phyloP scores from a whole-genome alignment of 64 coral and sea anemone species.

The Stylophora pistillata region DNA sequence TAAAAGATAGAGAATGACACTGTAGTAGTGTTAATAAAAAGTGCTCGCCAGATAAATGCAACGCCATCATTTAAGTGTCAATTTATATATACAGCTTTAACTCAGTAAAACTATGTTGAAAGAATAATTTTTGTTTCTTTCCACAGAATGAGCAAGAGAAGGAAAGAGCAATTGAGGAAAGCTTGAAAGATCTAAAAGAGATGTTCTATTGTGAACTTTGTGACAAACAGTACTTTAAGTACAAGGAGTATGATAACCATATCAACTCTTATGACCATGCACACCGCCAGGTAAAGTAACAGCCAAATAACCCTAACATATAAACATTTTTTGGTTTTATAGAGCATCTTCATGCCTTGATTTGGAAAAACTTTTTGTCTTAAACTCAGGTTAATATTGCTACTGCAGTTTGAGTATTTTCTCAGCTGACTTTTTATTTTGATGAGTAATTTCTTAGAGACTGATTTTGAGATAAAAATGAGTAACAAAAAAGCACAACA shows the following conservation, averaged over 20 bases:
- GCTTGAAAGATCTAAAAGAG: slow-evolving; percentile 93
- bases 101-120: no score
- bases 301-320: no score
- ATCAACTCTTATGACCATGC: slow-evolving; percentile 99
- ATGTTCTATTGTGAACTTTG: slow-evolving; percentile 98
- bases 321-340: not conserved
- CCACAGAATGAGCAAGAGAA: slow-evolving; percentile 91
- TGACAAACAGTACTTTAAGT: slow-evolving; percentile 99
- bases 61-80: no score
- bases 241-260: slow-evolving; percentile 99
- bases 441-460: no score
- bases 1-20: no score
- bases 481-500: no score
- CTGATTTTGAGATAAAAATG: no score
- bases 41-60: no score
- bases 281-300: slow-evolving; percentile 76
- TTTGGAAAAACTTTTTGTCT: not conserved
- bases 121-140: not conserved
- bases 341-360: not conserved
- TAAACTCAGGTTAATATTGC: not conserved
- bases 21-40: no score
- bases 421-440: no score
- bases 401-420: not conserved
- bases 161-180: slow-evolving; percentile 97
- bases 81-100: no score